Percentiles rank a stretch among this genome's conserved stretches.
Evolutionary conservation across 1,140 invertebrate genomes (phyloP).

Genomic region (Leguminivora glycinivorella): DNA sequence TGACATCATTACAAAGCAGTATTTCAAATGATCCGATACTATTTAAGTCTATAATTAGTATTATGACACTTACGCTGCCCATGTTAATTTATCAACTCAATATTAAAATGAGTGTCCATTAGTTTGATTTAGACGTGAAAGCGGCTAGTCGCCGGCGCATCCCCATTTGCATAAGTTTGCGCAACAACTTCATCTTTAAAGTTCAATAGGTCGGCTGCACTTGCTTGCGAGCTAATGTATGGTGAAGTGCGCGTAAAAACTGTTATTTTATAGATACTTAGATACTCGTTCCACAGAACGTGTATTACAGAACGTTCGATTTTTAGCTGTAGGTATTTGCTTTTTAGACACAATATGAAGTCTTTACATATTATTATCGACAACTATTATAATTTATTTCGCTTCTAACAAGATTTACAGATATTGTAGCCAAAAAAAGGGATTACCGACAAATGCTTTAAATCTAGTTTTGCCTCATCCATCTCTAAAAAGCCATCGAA

Average conservation of each 20-base stretch:
- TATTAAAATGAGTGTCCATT: constrained; percentile 18
- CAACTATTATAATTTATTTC: too few species aligned
- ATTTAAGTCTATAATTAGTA: constrained; percentile 19
- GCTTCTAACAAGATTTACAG: too few species aligned
- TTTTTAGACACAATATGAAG: too few species aligned
- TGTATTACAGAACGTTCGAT: background rate
- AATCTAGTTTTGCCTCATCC: background rate
- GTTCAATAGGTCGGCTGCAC: constrained; percentile 26
- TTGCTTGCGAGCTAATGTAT: constrained; percentile 23
- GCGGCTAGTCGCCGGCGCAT: background rate
- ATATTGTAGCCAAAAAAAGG: too few species aligned
- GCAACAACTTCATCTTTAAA: constrained; percentile 27
- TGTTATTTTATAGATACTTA: constrained; percentile 23
- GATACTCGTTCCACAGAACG: background rate
- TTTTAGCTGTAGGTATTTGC: too few species aligned
- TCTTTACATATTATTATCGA: too few species aligned
- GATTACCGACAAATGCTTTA: too few species aligned
- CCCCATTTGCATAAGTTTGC: constrained; percentile 26
- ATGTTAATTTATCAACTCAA: constrained; percentile 9
- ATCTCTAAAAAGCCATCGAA: background rate
- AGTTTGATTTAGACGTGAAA: constrained; percentile 27
- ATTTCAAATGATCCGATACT: background rate
- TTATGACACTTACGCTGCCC: constrained; percentile 22
- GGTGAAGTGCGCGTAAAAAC: constrained; percentile 8
- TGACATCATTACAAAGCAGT: background rate